Percentiles rank a stretch among this genome's conserved stretches.
Evolutionary conservation across 2,113 vertebrate species (phyloP).

Genomic region (Ramphastos sulfuratus): DNA sequence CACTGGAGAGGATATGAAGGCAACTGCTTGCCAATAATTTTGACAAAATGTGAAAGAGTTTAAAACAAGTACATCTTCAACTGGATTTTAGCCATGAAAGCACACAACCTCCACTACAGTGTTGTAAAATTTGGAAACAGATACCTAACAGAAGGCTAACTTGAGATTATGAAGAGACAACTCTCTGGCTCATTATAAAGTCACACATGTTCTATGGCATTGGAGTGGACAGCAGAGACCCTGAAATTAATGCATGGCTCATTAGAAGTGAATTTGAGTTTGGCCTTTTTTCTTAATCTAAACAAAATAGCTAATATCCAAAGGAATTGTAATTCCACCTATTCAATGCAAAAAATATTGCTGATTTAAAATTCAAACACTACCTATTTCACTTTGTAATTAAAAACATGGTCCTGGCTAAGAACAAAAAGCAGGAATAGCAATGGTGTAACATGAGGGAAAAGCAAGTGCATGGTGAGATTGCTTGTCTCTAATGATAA

Average conservation of each 20-base stretch:
- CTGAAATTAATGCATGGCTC: conserved; percentile 72
- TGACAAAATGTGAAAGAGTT: conserved; percentile 58
- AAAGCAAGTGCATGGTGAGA: conserved; percentile 4
- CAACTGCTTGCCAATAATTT: conserved; percentile 54
- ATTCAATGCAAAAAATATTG: conserved; percentile 4
- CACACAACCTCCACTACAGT: conserved; percentile 27
- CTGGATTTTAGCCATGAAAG: conserved; percentile 64
- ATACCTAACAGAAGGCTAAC: conserved; percentile 75
- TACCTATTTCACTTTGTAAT: conserved; percentile 3
- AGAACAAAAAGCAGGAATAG: not conserved
- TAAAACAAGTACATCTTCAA: conserved; percentile 52
- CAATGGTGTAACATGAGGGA: not conserved
- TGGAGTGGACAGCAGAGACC: conserved; percentile 75
- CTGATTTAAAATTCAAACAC: conserved; percentile 52
- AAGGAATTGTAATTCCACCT: conserved; percentile 7
- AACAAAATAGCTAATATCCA: conserved; percentile 62
- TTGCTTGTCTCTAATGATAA: not conserved
- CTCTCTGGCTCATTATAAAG: conserved; percentile 76
- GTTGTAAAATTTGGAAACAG: conserved; percentile 73
- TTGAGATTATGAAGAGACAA: conserved; percentile 74
- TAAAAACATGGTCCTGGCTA: not conserved
- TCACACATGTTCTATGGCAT: conserved; percentile 76
- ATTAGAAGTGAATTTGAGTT: conserved; percentile 73
- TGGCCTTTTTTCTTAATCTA: conserved; percentile 66
- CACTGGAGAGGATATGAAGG: conserved; percentile 12